Evolutionary conservation across 2,797 vertebrate genomes (phyloP).

Genomic region (Rhincodon typus): DNA sequence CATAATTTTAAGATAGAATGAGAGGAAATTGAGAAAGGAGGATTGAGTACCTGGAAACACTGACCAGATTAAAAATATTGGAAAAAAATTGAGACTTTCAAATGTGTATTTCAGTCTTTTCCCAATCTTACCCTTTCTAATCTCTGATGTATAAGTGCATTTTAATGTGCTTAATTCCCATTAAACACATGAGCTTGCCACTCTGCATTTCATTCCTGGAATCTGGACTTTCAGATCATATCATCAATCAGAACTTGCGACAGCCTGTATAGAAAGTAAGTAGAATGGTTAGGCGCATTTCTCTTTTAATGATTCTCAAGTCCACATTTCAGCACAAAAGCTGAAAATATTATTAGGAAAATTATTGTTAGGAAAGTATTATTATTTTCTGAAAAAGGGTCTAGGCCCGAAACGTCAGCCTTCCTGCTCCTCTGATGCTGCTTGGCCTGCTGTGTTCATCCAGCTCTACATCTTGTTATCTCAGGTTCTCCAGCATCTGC

Average conservation of each 20-base stretch:
- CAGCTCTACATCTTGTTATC: too few species aligned
- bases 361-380: too few species aligned
- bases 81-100: not conserved
- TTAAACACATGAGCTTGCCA: not conserved
- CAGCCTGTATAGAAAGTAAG: not conserved
- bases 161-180: not conserved
- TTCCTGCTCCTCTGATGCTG: too few species aligned
- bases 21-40: not conserved
- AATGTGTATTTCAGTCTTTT: not conserved
- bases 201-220: not conserved
- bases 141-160: not conserved
- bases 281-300: not conserved
- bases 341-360: not conserved
- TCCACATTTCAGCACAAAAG: not conserved
- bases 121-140: not conserved
- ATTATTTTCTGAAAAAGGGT: too few species aligned
- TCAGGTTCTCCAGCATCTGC: too few species aligned
- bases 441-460: too few species aligned
- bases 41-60: not conserved
- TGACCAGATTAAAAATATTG: not conserved
- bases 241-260: not conserved
- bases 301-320: not conserved
- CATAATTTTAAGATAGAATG: not conserved
- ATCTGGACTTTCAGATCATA: not conserved
- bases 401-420: too few species aligned